Evolutionary conservation across 2,888 invertebrate genomes (phyloP), one percentile per base, ranked within the genome.

Genomic region (Pterobdella sp.): DNA sequence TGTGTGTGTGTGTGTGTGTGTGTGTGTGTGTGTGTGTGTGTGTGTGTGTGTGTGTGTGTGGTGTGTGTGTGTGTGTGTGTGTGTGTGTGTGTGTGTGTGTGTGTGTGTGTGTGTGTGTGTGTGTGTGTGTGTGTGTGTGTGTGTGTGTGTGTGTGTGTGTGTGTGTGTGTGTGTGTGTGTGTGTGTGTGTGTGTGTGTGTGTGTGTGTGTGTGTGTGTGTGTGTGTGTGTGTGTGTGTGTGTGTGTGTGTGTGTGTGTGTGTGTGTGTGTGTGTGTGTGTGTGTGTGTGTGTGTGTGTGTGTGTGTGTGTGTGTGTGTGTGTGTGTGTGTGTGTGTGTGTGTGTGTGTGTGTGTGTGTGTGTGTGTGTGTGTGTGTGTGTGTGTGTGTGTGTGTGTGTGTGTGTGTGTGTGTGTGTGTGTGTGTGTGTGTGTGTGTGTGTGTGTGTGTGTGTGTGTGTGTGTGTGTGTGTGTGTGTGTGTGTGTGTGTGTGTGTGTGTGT

Each of bases 61-160:
- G n/a, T n/a, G 70, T 70, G 70, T 70, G 70, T 70, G 52, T 70
- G 70, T 56, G 52, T 70, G 52, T 10, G 52, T 70, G 60, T 56
- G 60, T 56, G 60, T 56, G 60, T 56, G 4, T 56, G 60, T 56
- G 60, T 56, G 60, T 56, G 60, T 56, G 60, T 56, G 60, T 56
- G 60, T 56, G 60, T 56, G 4, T 56, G 60, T 56, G 60, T 56
- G 52, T 70, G 56, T 60, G 10, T 60, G 70, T 56, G 4, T 69
- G 69, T 42, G 52, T 69, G 4, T 69, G 69, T 69, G 34, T 69
- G 56, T 49, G 49, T 70, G 70, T 34, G 10, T 70, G 1, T 7
- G 34, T 26, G 56, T 52, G 1, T 42, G 56, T 52, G 31, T 56
- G 70, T 70, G 34, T 56, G 0, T 60, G 10, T 56, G 56, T 70